Conservation (phyloP, 2,113 vertebrate genomes). For the Sinocyclocheilus anshuiensis region DNA sequence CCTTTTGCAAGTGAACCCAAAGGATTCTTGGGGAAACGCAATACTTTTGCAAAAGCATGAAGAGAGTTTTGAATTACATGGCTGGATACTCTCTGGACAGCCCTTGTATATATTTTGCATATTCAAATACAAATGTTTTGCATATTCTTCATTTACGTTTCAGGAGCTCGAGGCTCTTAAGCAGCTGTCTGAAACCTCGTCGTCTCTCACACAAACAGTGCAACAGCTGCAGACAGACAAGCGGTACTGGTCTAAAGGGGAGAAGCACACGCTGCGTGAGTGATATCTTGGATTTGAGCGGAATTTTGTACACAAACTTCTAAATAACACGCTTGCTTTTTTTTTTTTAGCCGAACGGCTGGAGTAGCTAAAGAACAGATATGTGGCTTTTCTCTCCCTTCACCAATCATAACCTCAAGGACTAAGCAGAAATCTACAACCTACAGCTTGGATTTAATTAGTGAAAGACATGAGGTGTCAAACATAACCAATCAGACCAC, state of each 20-base stretch:
- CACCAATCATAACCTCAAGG: constrained; percentile 43
- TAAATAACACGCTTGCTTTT: background rate
- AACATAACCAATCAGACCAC: constrained; percentile 30
- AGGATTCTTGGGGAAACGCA: background rate
- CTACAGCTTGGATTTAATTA: background rate
- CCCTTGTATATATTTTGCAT: background rate
- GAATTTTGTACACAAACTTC: background rate
- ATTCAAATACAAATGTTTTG: background rate
- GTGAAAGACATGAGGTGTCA: constrained; percentile 44
- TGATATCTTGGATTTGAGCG: background rate
- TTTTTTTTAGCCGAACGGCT: constrained; percentile 55
- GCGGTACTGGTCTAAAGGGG: constrained; percentile 38
- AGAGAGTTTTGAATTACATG: too few species aligned
- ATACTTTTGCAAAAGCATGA: background rate
- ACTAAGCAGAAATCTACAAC: background rate
- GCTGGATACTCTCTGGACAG: too few species aligned
- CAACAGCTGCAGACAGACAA: too few species aligned
- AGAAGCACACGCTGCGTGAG: constrained; percentile 71
- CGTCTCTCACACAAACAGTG: constrained; percentile 52
- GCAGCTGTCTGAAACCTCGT: constrained; percentile 71
- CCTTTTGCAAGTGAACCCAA: background rate
- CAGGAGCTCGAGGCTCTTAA: constrained; percentile 76
- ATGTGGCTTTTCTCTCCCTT: constrained; percentile 57
- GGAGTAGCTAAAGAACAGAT: constrained; percentile 62
- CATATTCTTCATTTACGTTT: background rate